Conservation (phyloP, 2,888 invertebrate genomes). For the Dorcus parallelipipedus region DNA sequence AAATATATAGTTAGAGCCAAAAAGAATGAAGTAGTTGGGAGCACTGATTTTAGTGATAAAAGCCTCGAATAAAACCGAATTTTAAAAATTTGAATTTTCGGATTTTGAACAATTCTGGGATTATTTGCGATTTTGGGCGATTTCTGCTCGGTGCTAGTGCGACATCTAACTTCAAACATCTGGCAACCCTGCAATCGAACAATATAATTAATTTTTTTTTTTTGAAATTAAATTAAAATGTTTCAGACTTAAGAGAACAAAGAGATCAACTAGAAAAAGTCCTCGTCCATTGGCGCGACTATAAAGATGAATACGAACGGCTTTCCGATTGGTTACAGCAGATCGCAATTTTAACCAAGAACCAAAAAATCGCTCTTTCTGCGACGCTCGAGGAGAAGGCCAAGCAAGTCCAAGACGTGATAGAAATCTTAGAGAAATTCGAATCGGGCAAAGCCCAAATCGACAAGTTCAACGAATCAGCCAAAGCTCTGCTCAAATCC, state of each 20-base stretch:
- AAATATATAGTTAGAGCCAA: too few species aligned
- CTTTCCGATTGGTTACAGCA: conserved; percentile 91
- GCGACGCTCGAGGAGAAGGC: conserved; percentile 79
- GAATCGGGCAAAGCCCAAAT: conserved; percentile 78
- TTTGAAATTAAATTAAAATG: too few species aligned
- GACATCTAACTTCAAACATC: too few species aligned
- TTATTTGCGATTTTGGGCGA: too few species aligned
- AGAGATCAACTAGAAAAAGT: conserved; percentile 80
- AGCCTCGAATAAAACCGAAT: too few species aligned
- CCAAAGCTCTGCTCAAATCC: conserved; percentile 72
- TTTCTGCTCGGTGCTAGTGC: too few species aligned
- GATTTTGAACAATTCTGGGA: too few species aligned
- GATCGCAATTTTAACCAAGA: conserved; percentile 85
- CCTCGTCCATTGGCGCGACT: conserved; percentile 81
- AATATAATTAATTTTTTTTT: too few species aligned
- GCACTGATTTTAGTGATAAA: too few species aligned
- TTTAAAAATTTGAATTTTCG: too few species aligned
- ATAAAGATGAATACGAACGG: conserved; percentile 89
- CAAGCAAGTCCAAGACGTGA: conserved; percentile 78
- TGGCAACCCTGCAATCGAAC: too few species aligned
- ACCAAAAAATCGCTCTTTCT: conserved; percentile 79
- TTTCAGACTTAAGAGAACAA: conserved; percentile 72
- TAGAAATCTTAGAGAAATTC: conserved; percentile 70
- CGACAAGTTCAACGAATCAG: conserved; percentile 77
- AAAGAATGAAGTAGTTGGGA: too few species aligned